These are phyloP conservation scores for Sylvilagus floridanus DNA, from an alignment of 2,797 vertebrate species.

Conservation along the genomic window DNA sequence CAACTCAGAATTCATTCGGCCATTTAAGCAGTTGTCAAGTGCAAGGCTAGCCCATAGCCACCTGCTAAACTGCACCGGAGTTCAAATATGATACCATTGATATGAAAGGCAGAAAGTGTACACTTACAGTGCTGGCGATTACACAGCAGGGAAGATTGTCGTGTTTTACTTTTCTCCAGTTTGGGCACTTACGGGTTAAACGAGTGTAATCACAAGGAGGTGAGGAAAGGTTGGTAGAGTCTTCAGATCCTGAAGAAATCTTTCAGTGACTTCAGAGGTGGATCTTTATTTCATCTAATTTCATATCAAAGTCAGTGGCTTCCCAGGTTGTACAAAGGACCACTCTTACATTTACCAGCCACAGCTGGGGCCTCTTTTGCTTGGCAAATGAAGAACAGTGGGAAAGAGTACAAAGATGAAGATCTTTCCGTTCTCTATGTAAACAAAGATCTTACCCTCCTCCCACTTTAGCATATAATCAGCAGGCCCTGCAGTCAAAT, in stretches of 20 bases:
- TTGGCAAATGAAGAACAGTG: not conserved
- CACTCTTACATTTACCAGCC: not conserved
- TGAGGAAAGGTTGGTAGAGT: not conserved
- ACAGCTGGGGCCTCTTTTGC: not conserved
- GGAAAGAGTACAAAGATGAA: not conserved
- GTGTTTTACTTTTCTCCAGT: conserved; percentile 17
- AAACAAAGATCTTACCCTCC: no score
- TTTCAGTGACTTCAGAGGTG: not conserved
- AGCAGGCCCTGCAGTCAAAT: not conserved
- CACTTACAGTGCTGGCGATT: not conserved
- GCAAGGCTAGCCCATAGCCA: not conserved
- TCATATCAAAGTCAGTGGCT: not conserved
- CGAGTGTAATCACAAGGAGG: conserved; percentile 35
- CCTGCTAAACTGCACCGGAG: not conserved
- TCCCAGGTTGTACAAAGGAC: not conserved
- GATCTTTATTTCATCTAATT: not conserved
- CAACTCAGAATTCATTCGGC: not conserved
- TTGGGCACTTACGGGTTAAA: not conserved
- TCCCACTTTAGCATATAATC: not conserved
- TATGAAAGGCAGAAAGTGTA: not conserved
- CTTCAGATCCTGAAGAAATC: conserved; percentile 30
- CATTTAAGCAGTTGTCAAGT: not conserved
- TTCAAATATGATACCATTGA: not conserved
- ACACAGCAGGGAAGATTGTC: not conserved
- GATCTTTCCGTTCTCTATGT: not conserved